Evolutionary conservation across 2,888 invertebrate species (phyloP), one percentile per base, ranked within the genome.

Genomic region (Drosophila peninsularis): DNA sequence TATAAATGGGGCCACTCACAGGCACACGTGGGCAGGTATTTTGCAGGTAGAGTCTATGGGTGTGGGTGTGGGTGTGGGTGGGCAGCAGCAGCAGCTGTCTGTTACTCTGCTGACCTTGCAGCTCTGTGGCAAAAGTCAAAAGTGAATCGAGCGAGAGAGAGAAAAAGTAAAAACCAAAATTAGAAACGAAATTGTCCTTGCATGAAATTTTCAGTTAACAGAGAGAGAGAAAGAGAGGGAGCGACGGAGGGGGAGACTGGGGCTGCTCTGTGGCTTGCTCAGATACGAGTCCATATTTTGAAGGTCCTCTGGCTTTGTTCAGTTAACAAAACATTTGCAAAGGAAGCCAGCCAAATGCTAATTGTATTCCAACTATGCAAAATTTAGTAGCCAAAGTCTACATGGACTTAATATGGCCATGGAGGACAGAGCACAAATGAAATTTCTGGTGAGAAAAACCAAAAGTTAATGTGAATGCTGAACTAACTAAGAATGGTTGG

Each of bases 1-100:
- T 75, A 77, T 70, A 70, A 74, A 75, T 75, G 75, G 64, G 56
- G n/a, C n/a, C n/a, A n/a, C 34, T 44, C 34, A 58, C 45, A 58
- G 45, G 60, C 36, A 56, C 36, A 42, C 19, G 2, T n/a, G 19
- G 19, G 24, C 19, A 37, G 32, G 10, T 36, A 24, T 27, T 1
- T 5, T 7, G 39, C 27, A 27, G 41, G 34, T 44, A 9, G 27
- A 36, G 7, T 42, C 34, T 36, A 30, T 27, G 19, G 30, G 50
- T 39, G 41, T 36, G 19, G 27, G 65, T 53, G 52, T 32, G 42
- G 6, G 27, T 30, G 27, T 30, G 27, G 24, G 24, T 5, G 24
- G 14, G 47, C 49, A 36, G 58, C 49, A 44, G 66, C 34, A 50
- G 67, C 36, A n/a, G 47, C 49, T 61, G 37, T 57, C 45, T 56